Evolutionary conservation across 2,797 vertebrate species (phyloP).

Genomic region (Crax fasciolata): DNA sequence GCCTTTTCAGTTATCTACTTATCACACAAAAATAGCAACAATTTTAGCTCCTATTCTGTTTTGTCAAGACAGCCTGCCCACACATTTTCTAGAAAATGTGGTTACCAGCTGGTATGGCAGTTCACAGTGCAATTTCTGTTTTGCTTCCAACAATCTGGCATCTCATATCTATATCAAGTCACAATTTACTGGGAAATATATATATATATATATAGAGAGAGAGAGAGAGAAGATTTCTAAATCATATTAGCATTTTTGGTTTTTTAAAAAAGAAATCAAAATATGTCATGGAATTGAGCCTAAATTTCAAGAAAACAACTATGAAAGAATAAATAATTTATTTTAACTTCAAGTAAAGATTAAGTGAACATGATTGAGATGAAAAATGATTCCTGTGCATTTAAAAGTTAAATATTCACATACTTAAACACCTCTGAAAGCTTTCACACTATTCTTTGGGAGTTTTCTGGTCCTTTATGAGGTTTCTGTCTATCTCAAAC

Average conservation of each 20-base stretch:
- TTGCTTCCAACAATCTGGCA: conserved; percentile 68
- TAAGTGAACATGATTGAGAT: not conserved
- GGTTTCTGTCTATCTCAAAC: conserved; percentile 42
- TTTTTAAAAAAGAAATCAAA: conserved; percentile 18
- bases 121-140: conserved; percentile 74
- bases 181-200: conserved; percentile 28
- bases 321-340: not conserved
- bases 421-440: not conserved
- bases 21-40: conserved; percentile 69
- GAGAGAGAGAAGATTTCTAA: not conserved
- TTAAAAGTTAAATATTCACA: conserved; percentile 16
- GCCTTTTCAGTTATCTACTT: conserved; percentile 67
- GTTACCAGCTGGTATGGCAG: conserved; percentile 73
- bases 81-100: conserved; percentile 77
- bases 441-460: not conserved
- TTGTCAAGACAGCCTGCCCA: conserved; percentile 75
- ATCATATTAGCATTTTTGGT: not conserved
- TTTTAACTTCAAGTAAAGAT: not conserved
- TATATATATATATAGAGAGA: not conserved
- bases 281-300: not conserved
- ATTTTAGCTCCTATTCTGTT: conserved; percentile 72
- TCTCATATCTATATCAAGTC: conserved; percentile 44
- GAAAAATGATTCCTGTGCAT: not conserved
- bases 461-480: conserved; percentile 20
- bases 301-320: not conserved